Percentiles rank a stretch among this genome's conserved stretches.
phyloP scores from a whole-genome alignment of 2,888 invertebrate species.

The Polylopha cassiicola region DNA sequence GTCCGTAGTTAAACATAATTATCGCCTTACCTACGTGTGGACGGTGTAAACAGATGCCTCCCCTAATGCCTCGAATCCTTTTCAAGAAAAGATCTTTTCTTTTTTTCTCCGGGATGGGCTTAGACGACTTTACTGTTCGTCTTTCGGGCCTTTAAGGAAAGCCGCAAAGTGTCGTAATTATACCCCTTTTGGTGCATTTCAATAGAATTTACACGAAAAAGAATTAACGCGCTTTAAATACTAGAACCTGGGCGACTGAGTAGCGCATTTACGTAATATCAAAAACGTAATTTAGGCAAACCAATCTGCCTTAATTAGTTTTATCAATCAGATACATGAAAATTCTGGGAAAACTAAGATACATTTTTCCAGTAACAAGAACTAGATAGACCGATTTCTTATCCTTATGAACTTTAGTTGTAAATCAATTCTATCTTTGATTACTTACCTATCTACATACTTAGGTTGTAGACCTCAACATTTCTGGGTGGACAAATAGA shows the following conservation, averaged over 20 bases:
- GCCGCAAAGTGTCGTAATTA: slow-evolving; percentile 73
- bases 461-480: no score
- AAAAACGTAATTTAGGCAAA: background rate
- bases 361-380: no score
- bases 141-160: slow-evolving; percentile 62
- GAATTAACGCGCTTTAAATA: slow-evolving; percentile 3
- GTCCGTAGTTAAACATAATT: no score
- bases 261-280: background rate
- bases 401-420: no score
- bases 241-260: background rate
- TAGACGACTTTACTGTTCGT: slow-evolving; percentile 72
- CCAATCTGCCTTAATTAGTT: no score
- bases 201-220: slow-evolving; percentile 25
- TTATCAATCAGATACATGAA: no score
- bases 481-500: no score
- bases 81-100: slow-evolving; percentile 63
- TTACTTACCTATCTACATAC: no score
- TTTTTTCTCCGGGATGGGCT: slow-evolving; percentile 65
- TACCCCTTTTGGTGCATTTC: slow-evolving; percentile 40
- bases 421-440: no score
- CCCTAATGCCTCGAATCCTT: slow-evolving; percentile 68
- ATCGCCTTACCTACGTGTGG: no score
- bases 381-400: no score
- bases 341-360: no score
- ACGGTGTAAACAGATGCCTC: slow-evolving; percentile 46